phyloP scores from a whole-genome alignment of 2,888 invertebrate species.

The Magallana nippona region DNA sequence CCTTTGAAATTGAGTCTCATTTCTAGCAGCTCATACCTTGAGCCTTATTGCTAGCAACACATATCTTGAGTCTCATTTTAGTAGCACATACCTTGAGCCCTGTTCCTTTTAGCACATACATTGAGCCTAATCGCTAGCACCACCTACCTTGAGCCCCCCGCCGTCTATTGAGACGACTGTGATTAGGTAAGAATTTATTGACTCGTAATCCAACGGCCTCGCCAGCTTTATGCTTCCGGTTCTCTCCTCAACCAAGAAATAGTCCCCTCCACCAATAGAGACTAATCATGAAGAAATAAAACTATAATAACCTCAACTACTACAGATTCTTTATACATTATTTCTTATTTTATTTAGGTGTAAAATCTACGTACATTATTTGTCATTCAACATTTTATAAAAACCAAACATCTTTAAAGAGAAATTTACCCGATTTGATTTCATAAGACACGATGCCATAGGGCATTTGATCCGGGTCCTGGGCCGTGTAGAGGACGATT shows the following conservation, averaged over 20 bases:
- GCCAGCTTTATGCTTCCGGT: slow-evolving; percentile 38
- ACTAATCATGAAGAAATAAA: not conserved
- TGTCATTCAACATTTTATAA: not conserved
- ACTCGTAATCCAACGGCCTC: slow-evolving; percentile 56
- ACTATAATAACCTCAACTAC: too few relatives aligned
- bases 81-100: too few relatives aligned
- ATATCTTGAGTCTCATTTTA: too few relatives aligned
- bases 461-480: not conserved
- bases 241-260: slow-evolving; percentile 35
- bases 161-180: slow-evolving; percentile 52
- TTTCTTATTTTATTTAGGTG: too few relatives aligned
- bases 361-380: too few relatives aligned
- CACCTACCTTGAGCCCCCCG: slow-evolving; percentile 34
- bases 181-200: slow-evolving; percentile 49
- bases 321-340: too few relatives aligned
- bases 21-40: too few relatives aligned
- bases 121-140: too few relatives aligned
- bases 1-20: too few relatives aligned
- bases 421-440: not conserved
- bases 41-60: too few relatives aligned
- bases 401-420: not conserved
- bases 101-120: not conserved
- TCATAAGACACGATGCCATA: slow-evolving; percentile 12
- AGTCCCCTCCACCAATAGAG: not conserved
- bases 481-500: not conserved